These are phyloP conservation scores for Parazoanthus atlanticus DNA, from an alignment of 92 coral and sea anemone species.

Conservation along the genomic window DNA sequence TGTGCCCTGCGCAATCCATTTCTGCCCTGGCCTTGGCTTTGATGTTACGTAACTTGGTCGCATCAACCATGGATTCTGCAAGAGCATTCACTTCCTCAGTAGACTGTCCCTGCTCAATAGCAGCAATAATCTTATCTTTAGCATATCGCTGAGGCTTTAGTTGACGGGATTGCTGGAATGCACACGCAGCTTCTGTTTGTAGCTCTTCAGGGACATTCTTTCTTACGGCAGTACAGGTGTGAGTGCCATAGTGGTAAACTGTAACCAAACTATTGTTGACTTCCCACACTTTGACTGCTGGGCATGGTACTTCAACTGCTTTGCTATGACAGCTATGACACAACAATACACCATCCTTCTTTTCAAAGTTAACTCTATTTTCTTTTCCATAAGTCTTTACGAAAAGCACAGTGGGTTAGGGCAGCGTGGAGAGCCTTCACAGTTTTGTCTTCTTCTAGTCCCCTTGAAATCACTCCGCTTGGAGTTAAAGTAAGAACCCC, in stretches of 20 bases:
- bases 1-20: constrained; percentile 59
- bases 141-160: constrained; percentile 53
- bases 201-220: constrained; percentile 35
- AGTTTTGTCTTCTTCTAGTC: constrained; percentile 47
- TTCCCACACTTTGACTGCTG: constrained; percentile 58
- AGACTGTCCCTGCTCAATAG: constrained; percentile 42
- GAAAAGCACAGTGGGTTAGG: constrained; percentile 43
- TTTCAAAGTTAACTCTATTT: constrained; percentile 53
- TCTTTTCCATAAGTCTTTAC: constrained; percentile 23
- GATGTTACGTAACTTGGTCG: constrained; percentile 45
- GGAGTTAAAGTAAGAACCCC: constrained; percentile 52
- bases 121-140: constrained; percentile 39
- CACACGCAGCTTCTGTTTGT: constrained; percentile 45
- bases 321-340: constrained; percentile 56
- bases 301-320: constrained; percentile 40
- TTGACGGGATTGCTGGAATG: constrained; percentile 49
- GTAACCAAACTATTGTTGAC: constrained; percentile 51
- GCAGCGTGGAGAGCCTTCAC: constrained; percentile 60
- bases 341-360: constrained; percentile 34
- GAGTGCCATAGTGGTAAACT: constrained; percentile 50
- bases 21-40: constrained; percentile 60
- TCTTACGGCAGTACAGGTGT: constrained; percentile 50
- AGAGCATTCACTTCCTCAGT: constrained; percentile 17
- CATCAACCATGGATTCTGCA: constrained; percentile 46
- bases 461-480: constrained; percentile 57